These are phyloP conservation scores for Agonopterix heracliana DNA, from an alignment of 2,888 invertebrate genomes.

Conservation along the genomic window DNA sequence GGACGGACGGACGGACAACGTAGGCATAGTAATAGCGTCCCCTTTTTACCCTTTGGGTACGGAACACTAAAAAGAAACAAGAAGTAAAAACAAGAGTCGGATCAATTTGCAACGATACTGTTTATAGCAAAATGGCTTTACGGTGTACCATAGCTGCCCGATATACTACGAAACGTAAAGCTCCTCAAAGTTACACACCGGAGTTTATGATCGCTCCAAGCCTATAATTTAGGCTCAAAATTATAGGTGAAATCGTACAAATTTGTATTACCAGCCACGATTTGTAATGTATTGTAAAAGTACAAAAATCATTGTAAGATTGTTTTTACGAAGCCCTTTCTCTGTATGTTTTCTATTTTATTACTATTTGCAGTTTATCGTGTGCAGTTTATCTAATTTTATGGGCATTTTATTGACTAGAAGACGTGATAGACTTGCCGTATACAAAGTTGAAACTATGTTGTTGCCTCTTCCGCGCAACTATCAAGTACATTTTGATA, in stretches of 20 bases:
- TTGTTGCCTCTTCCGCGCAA: no score
- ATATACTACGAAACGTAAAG: conserved; percentile 4
- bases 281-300: conserved; percentile 47
- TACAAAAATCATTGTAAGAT: conserved; percentile 30
- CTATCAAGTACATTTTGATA: no score
- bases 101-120: conserved; percentile 3
- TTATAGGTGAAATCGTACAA: conserved; percentile 53
- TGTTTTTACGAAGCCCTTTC: conserved; percentile 43
- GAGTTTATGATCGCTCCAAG: conserved; percentile 29
- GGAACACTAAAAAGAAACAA: no score
- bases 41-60: no score
- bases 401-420: not conserved
- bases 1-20: no score
- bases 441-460: no score
- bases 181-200: conserved; percentile 13
- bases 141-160: conserved; percentile 3
- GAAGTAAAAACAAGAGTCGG: not conserved
- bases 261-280: conserved; percentile 36
- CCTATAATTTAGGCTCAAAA: conserved; percentile 44
- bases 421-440: not conserved
- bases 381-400: conserved; percentile 18
- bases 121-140: conserved; percentile 9
- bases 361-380: conserved; percentile 29
- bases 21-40: no score
- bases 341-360: conserved; percentile 47